Evolutionary conservation across 1,140 invertebrate species (phyloP).

Genomic region (Apolygus lucorum): DNA sequence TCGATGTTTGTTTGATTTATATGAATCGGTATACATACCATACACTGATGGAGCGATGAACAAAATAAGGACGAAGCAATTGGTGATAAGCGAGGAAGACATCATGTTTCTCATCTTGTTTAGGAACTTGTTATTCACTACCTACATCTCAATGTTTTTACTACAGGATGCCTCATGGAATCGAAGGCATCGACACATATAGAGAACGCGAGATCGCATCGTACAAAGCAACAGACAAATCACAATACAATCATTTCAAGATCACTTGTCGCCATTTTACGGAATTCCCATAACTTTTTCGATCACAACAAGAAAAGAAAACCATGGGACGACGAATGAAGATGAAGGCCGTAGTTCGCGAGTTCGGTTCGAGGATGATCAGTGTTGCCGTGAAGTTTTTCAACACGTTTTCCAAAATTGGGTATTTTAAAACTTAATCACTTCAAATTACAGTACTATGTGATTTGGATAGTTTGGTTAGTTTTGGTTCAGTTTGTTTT

Average conservation of each 20-base stretch:
- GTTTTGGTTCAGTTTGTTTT: no score
- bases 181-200: background rate
- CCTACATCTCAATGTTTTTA: background rate
- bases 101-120: constrained; percentile 5
- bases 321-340: no score
- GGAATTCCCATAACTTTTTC: background rate
- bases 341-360: background rate
- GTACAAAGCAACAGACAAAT: background rate
- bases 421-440: no score
- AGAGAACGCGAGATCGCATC: background rate
- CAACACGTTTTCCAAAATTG: no score
- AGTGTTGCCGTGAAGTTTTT: no score
- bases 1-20: background rate
- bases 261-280: background rate
- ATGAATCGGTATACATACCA: background rate
- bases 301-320: background rate
- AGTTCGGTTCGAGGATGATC: no score
- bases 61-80: background rate
- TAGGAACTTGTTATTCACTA: background rate
- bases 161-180: background rate
- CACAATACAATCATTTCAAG: background rate
- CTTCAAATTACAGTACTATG: no score
- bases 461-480: no score
- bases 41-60: background rate
- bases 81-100: constrained; percentile 6